A percentile compares a stretch with the other conserved stretches of the same genome.
phyloP scores from a whole-genome alignment of 2,888 invertebrate genomes.

The Orthonevra nobilis region DNA sequence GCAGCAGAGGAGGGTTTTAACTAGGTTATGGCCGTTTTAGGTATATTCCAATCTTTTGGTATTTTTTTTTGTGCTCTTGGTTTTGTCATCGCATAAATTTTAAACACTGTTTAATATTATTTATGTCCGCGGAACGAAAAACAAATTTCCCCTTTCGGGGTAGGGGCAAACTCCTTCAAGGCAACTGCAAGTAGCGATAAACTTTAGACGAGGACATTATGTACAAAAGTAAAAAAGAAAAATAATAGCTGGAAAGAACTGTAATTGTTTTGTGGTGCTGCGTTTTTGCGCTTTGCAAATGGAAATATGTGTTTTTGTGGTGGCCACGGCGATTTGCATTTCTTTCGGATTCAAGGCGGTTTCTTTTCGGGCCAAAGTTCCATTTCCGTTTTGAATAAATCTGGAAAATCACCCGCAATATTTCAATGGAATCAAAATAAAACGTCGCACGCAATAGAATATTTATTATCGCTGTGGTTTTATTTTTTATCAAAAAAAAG shows the following conservation, averaged over 20 bases:
- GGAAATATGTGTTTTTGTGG: slow-evolving; percentile 27
- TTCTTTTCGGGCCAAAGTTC: slow-evolving; percentile 52
- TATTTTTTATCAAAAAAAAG: too few relatives aligned
- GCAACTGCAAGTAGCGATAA: slow-evolving; percentile 64
- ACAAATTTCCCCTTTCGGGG: slow-evolving; percentile 6
- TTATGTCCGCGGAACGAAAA: slow-evolving; percentile 44
- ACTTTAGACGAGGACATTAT: slow-evolving; percentile 32
- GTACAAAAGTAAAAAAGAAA: not conserved
- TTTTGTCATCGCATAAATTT: slow-evolving; percentile 71
- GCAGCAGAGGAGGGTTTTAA: slow-evolving; percentile 26
- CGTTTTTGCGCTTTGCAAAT: slow-evolving; percentile 59
- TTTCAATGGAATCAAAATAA: slow-evolving; percentile 39
- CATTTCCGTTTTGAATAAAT: slow-evolving; percentile 70
- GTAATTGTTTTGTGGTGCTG: slow-evolving; percentile 62
- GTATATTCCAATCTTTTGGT: slow-evolving; percentile 51
- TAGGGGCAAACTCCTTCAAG: slow-evolving; percentile 4
- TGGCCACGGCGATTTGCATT: slow-evolving; percentile 57
- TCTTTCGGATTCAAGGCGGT: slow-evolving; percentile 52
- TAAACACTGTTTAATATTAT: slow-evolving; percentile 69
- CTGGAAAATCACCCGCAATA: slow-evolving; percentile 37
- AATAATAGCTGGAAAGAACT: too few relatives aligned
- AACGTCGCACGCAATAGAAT: slow-evolving; percentile 66
- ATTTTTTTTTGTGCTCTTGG: slow-evolving; percentile 40
- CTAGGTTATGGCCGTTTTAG: slow-evolving; percentile 64
- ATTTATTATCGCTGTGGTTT: slow-evolving; percentile 36